Percentiles rank a stretch among this genome's conserved stretches.
These are phyloP conservation scores for Plecotus auritus DNA, from an alignment of 2,113 vertebrate species.

Conservation along the genomic window DNA sequence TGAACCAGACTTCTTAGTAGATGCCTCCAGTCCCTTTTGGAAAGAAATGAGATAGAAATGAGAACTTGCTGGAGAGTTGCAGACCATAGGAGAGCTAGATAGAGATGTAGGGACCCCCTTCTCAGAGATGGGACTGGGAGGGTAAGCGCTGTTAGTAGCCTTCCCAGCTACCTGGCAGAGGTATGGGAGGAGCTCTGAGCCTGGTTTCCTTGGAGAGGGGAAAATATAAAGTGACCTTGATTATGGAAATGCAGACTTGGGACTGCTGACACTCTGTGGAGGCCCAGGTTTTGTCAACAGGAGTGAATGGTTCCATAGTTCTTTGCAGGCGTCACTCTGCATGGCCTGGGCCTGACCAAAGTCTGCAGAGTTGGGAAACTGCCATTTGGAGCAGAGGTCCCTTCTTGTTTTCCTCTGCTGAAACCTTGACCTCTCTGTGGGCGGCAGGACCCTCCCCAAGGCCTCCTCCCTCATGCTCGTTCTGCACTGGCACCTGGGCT, in stretches of 20 bases:
- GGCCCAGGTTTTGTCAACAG: not conserved
- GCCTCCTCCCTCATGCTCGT: not conserved
- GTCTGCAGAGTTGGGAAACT: not conserved
- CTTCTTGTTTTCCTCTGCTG: not conserved
- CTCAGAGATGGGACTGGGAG: not conserved
- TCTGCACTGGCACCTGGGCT: not conserved
- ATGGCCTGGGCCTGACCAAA: not conserved
- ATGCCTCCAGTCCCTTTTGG: not conserved
- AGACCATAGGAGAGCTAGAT: not conserved
- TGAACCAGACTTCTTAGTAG: not conserved
- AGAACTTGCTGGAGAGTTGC: not conserved
- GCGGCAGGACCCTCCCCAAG: not conserved
- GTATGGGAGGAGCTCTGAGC: not conserved
- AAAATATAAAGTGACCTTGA: not conserved
- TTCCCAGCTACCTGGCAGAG: not conserved
- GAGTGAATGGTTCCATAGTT: not conserved
- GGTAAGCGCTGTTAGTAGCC: not conserved
- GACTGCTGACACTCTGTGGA: fast-evolving
- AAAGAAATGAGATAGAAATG: not conserved
- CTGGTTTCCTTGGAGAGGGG: not conserved
- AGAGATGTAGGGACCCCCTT: not conserved
- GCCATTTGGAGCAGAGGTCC: not conserved
- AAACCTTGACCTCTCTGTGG: not conserved
- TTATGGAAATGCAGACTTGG: not conserved
- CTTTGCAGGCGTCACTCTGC: not conserved